Conservation (phyloP, 2,797 vertebrate genomes). For the Synanceia verrucosa region DNA sequence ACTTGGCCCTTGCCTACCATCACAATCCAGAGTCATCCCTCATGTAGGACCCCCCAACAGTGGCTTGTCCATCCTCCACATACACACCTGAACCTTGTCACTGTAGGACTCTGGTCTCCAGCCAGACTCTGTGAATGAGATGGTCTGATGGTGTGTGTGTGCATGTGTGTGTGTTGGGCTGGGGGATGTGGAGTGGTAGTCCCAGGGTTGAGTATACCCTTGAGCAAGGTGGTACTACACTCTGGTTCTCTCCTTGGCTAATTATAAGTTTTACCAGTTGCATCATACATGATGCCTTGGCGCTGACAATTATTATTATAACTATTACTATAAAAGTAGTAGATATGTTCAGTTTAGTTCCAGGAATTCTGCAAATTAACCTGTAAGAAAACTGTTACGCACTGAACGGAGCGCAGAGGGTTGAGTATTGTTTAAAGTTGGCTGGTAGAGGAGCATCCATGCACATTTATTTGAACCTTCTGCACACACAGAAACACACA, state of each 20-base stretch:
- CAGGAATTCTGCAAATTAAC: constrained; percentile 1
- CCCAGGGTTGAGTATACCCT: constrained; percentile 59
- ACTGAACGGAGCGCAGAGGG: background rate
- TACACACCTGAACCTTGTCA: constrained; percentile 18
- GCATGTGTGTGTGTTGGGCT: background rate
- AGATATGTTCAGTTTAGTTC: background rate
- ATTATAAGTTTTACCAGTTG: background rate
- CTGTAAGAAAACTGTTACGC: background rate
- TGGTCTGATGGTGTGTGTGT: background rate
- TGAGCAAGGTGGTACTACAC: constrained; percentile 62
- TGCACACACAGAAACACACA: constrained; percentile 33
- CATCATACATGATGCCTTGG: background rate
- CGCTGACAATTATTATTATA: background rate
- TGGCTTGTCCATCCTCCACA: constrained; percentile 30
- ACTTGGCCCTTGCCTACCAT: constrained; percentile 48
- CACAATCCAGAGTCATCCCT: constrained; percentile 59
- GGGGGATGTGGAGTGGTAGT: constrained; percentile 33
- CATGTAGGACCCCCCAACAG: constrained; percentile 56
- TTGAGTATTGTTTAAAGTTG: constrained; percentile 17
- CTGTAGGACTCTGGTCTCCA: constrained; percentile 42
- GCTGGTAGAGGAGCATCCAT: constrained; percentile 28
- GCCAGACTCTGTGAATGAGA: constrained; percentile 34
- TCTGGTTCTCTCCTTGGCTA: constrained; percentile 9
- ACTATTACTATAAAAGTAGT: too few relatives aligned
- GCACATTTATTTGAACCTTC: constrained; percentile 22